These are phyloP conservation scores for fruit fly (Drosophila melanogaster) DNA, from an alignment of 1,140 invertebrate genomes.

Conservation along the genomic window DNA sequence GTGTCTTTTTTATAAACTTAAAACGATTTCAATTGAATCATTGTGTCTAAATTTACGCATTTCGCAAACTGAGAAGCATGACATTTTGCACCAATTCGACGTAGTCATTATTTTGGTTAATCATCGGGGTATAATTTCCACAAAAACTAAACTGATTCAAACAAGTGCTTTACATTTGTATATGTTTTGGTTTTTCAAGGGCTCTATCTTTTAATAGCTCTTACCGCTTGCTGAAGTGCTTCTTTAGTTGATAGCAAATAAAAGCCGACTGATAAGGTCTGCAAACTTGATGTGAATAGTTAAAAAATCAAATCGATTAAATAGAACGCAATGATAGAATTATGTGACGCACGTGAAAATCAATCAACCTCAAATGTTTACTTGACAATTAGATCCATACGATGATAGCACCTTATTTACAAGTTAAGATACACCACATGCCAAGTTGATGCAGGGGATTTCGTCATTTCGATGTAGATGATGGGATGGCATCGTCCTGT, in stretches of 20 bases:
- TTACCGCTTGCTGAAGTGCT: slow-evolving; percentile 3
- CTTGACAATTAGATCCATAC: background rate
- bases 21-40: slow-evolving; percentile 45
- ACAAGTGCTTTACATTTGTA: background rate
- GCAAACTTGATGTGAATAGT: slow-evolving; percentile 7
- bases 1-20: background rate
- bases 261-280: slow-evolving; percentile 23
- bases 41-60: slow-evolving; percentile 25
- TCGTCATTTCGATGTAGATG: slow-evolving; percentile 13
- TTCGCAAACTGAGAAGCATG: background rate
- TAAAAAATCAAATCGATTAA: slow-evolving; percentile 19
- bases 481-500: background rate
- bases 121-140: slow-evolving; percentile 7
- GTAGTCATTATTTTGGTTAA: slow-evolving; percentile 9
- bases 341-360: slow-evolving; percentile 14
- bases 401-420: background rate
- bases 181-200: slow-evolving; percentile 25
- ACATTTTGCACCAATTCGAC: background rate
- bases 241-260: slow-evolving; percentile 3
- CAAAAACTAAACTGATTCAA: slow-evolving; percentile 5
- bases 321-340: slow-evolving; percentile 1
- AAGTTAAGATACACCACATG: slow-evolving; percentile 35
- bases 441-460: slow-evolving; percentile 28
- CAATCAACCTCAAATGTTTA: background rate
- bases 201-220: slow-evolving; percentile 26